These are phyloP conservation scores for Rhyacichthys aspro DNA, from an alignment of 2,797 vertebrate species.

Conservation along the genomic window DNA sequence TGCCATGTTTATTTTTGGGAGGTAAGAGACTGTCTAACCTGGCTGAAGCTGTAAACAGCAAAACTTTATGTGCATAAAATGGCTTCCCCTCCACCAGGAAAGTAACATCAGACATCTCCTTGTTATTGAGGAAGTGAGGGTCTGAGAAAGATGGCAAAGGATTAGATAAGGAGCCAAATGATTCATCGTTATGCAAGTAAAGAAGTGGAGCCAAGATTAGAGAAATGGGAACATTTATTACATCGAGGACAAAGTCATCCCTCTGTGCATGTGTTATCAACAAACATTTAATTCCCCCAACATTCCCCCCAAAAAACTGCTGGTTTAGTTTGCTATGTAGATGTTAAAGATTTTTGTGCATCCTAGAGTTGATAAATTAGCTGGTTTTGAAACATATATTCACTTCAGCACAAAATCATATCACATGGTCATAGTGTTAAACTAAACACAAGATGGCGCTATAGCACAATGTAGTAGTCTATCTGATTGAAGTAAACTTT, in stretches of 20 bases:
- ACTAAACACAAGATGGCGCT: conserved; percentile 45
- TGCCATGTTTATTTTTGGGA: background rate
- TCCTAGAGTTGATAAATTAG: conserved; percentile 7
- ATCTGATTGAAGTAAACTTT: background rate
- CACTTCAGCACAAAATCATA: too few species aligned
- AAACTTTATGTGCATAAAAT: conserved; percentile 85
- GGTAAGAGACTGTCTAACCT: conserved; percentile 68
- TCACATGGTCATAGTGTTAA: background rate
- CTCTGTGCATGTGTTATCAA: conserved; percentile 23
- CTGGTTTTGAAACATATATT: conserved; percentile 7
- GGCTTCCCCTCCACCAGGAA: conserved; percentile 86
- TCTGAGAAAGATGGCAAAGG: conserved; percentile 56
- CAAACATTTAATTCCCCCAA: conserved; percentile 5
- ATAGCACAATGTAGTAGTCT: conserved; percentile 11
- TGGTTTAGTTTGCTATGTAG: conserved; percentile 8
- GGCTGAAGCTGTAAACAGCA: conserved; percentile 82
- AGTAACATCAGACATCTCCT: conserved; percentile 85
- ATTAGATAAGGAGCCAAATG: background rate
- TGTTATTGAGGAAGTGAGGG: conserved; percentile 84
- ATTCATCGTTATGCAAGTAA: conserved; percentile 8
- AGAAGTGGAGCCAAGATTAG: conserved; percentile 7
- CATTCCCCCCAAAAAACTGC: conserved; percentile 17
- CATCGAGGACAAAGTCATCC: conserved; percentile 7
- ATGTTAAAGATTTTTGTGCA: background rate
- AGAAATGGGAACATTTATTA: conserved; percentile 29